Base-by-base conservation (phyloP, 2,113 vertebrate genomes). In the chimpanzee (Pan troglodytes) region DNA sequence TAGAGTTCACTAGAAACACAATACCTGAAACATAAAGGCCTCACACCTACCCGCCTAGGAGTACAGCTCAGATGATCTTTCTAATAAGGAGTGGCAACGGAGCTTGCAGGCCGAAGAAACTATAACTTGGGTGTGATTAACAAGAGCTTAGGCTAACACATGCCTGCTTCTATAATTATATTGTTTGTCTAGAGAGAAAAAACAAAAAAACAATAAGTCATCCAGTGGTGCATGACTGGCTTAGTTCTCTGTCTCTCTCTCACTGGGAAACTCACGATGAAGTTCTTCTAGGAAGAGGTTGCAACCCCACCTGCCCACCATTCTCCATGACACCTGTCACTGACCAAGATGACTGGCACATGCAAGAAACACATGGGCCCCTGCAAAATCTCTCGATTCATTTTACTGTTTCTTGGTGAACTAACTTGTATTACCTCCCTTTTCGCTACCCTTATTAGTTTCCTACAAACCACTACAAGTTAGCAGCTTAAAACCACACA, bases 11-110 rank as follows among this genome's bases (percentile, higher is more conserved):
- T 43, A 32, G 57, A 40, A 78, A 57, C 87, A 11, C 8, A 40
- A 3, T 50, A 5, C 30, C 23, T 38, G 64, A 68, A 59, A 38
- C 27, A 1, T 0, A 1, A 8, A 27, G 16, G 35, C 5, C 40
- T 80, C 1, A 0, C 0, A 0, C 13, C 27, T 6, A 25, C n/a
- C 14, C 7, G 4, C 55, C 82, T 50, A 27, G 52, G 0, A 18
- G 40, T 10, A 48, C n/a, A 20, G 1, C 20, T 25, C 18, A 1
- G 55, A 18, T 27, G n/a, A 38, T 3, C 1, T 6, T 81, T 70
- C 75, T 25, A n/a, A 55, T 6, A 6, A 23, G 30, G 13, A 27
- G 14, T 68, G 48, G 48, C 30, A 38, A 40, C 2, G 23, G 52
- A 22, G 1, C 57, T 52, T 16, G 20, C 40, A 45, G 70, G 52